These are phyloP conservation scores for Muscicapa adusta DNA, from an alignment of 2,113 vertebrate genomes.

Conservation along the genomic window DNA sequence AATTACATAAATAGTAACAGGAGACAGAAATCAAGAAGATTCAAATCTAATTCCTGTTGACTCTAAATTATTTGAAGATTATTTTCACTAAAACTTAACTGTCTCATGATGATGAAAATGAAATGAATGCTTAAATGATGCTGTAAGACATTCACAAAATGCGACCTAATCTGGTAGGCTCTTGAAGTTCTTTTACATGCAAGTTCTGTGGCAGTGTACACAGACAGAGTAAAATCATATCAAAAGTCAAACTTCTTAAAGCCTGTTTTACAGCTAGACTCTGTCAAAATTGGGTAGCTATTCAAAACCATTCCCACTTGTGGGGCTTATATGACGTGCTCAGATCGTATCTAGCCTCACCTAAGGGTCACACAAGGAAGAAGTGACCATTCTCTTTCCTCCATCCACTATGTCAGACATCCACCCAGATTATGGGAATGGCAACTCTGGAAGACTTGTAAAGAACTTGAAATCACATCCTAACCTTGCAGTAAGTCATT, in stretches of 20 bases:
- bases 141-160: background rate
- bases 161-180: background rate
- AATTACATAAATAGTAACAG: background rate
- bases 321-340: background rate
- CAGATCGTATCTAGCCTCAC: background rate
- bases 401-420: background rate
- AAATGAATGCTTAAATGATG: background rate
- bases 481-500: background rate
- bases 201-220: background rate
- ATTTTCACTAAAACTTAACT: background rate
- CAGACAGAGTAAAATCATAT: background rate
- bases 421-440: background rate
- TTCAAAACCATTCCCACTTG: background rate
- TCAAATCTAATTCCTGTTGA: background rate
- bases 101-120: background rate
- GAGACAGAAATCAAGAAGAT: background rate
- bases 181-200: background rate
- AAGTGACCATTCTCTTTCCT: background rate
- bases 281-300: background rate
- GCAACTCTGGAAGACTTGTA: background rate
- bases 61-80: background rate
- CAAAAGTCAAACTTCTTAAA: background rate
- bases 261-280: background rate
- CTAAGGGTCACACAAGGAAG: background rate
- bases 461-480: background rate